Conservation (phyloP, 2,113 vertebrate species). For the Alces alces region DNA sequence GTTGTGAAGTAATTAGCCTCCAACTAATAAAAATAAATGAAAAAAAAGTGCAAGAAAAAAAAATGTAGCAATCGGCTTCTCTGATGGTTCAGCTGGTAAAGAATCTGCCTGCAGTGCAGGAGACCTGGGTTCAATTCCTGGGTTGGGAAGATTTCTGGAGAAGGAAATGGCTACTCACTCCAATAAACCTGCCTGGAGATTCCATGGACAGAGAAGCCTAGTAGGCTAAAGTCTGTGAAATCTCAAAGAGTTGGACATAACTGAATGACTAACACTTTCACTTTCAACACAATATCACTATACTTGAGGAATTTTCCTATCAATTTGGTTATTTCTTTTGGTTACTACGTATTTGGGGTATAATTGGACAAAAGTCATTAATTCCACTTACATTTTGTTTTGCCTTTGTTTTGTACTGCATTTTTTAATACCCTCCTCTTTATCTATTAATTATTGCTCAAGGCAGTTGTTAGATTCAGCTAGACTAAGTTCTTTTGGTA, state of each 20-base stretch:
- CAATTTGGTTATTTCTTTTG: neutral
- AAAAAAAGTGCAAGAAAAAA: too few relatives aligned
- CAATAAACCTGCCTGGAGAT: neutral
- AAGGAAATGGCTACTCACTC: neutral
- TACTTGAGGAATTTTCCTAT: neutral
- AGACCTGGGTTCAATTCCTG: neutral
- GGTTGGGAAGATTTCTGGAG: neutral
- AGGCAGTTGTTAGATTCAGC: slow-evolving; percentile 60
- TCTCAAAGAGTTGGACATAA: neutral
- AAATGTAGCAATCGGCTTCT: neutral
- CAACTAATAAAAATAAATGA: too few relatives aligned
- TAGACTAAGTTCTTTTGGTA: slow-evolving; percentile 55
- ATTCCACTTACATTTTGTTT: slow-evolving; percentile 20
- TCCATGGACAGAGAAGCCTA: neutral
- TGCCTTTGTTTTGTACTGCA: slow-evolving; percentile 38
- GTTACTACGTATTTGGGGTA: neutral
- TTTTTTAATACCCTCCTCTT: slow-evolving; percentile 48
- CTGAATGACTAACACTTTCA: neutral
- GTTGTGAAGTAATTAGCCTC: too few relatives aligned
- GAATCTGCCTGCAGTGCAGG: neutral
- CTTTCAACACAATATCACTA: neutral
- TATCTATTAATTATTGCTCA: slow-evolving; percentile 59
- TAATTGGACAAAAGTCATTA: slow-evolving; percentile 51
- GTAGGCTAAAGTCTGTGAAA: neutral
- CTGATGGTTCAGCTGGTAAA: neutral